Conservation (phyloP, 1,140 invertebrate genomes). For the Sminthurides bifidus region DNA sequence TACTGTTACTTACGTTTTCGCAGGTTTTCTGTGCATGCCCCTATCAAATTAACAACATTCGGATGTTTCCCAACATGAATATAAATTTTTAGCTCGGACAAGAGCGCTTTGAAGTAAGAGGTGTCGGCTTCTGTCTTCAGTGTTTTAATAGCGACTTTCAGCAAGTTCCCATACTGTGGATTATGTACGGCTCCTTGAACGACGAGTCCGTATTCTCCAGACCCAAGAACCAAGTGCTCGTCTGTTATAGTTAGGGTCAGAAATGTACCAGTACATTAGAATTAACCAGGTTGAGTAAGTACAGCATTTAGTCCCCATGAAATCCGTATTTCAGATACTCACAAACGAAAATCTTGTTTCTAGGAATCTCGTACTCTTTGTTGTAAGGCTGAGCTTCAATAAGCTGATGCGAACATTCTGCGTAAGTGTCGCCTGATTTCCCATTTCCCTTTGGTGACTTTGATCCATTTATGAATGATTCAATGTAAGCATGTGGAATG, state of each 20-base stretch:
- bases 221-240: neutral
- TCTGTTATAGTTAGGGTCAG: neutral
- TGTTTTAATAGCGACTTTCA: conserved; percentile 6
- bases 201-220: neutral
- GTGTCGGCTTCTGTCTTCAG: neutral
- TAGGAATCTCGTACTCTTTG: neutral
- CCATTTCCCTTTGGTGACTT: neutral
- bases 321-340: no score
- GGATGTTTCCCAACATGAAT: conserved; percentile 2
- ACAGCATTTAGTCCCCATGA: no score
- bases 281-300: neutral
- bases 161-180: neutral
- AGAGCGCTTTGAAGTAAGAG: neutral
- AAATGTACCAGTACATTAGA: neutral
- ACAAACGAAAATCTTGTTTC: neutral
- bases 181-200: neutral
- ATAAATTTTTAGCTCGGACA: conserved; percentile 6
- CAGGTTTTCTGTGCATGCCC: conserved; percentile 7
- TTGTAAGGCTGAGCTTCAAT: neutral
- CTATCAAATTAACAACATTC: conserved; percentile 5
- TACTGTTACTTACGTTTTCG: neutral
- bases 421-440: neutral
- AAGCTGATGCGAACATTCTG: neutral
- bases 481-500: neutral
- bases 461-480: neutral